Evolutionary conservation across 2,888 invertebrate species (phyloP).

Genomic region (Colletes collaris): DNA sequence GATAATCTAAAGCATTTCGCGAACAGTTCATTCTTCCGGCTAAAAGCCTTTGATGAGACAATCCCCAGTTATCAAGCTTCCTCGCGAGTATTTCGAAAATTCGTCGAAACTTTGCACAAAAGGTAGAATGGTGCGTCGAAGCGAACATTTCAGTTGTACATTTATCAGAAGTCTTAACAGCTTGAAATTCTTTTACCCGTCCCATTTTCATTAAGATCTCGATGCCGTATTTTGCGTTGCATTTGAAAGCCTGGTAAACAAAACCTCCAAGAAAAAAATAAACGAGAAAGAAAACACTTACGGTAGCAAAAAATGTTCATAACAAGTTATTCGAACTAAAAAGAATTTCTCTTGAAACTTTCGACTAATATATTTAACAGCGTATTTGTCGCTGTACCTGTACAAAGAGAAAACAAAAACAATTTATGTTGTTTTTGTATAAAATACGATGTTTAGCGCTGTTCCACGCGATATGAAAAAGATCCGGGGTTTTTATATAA

Average conservation of each 20-base stretch:
- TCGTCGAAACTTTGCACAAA: constrained; percentile 19
- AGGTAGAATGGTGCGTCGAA: not conserved
- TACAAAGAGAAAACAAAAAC: not conserved
- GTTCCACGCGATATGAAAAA: too few species aligned
- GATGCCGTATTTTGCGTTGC: not conserved
- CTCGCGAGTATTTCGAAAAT: constrained; percentile 31
- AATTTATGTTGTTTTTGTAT: constrained; percentile 5
- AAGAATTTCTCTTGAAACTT: too few species aligned
- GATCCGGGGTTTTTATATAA: too few species aligned
- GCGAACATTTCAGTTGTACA: constrained; percentile 14
- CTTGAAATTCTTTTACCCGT: constrained; percentile 18
- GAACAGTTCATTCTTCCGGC: constrained; percentile 33
- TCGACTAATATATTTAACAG: not conserved
- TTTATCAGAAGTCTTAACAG: constrained; percentile 44
- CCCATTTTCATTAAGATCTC: constrained; percentile 6
- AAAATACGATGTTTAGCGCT: too few species aligned
- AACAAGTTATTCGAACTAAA: too few species aligned
- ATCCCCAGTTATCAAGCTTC: constrained; percentile 27
- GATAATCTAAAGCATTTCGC: constrained; percentile 41
- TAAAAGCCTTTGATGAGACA: constrained; percentile 44
- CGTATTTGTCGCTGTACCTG: not conserved
- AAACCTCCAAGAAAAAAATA: not conserved
- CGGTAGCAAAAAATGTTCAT: not conserved
- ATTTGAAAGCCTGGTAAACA: too few species aligned
- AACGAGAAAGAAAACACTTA: not conserved